A percentile compares a stretch with the other conserved stretches of the same genome.
Evolutionary conservation across 2,797 vertebrate genomes (phyloP).

Genomic region (Pipistrellus pipistrellus): DNA sequence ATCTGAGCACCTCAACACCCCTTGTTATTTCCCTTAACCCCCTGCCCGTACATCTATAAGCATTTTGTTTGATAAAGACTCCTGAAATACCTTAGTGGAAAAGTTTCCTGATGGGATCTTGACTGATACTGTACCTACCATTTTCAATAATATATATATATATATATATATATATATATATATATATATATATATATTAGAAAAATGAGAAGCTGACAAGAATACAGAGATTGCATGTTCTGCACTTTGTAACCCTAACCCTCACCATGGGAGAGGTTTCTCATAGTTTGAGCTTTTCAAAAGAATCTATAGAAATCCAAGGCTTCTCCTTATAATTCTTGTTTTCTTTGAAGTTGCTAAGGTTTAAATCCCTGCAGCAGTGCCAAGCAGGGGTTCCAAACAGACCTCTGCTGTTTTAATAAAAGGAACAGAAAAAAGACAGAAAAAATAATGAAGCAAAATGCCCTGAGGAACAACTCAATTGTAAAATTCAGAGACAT

Average conservation of each 20-base stretch:
- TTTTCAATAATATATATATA: slow-evolving; percentile 31
- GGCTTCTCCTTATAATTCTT: slow-evolving; percentile 73
- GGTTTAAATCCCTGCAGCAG: slow-evolving; percentile 75
- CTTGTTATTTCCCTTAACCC: background rate
- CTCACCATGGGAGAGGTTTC: slow-evolving; percentile 60
- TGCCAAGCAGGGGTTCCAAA: slow-evolving; percentile 65
- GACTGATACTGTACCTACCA: background rate
- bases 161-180: too few relatives aligned
- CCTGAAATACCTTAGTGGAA: slow-evolving; percentile 37
- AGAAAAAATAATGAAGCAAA: slow-evolving; percentile 79
- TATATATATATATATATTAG: too few relatives aligned
- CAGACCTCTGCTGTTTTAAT: slow-evolving; percentile 69
- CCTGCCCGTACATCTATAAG: background rate
- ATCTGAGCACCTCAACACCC: background rate
- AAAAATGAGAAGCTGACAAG: slow-evolving; percentile 2
- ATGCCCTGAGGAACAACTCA: slow-evolving; percentile 58
- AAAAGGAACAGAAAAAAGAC: slow-evolving; percentile 73
- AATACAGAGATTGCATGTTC: slow-evolving; percentile 48
- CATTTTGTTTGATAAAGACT: background rate
- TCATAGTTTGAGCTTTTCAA: slow-evolving; percentile 77
- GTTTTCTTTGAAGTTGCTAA: slow-evolving; percentile 80
- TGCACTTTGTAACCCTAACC: slow-evolving; percentile 73
- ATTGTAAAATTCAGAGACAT: slow-evolving; percentile 58
- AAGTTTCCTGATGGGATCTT: background rate
- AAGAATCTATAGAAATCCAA: slow-evolving; percentile 81